phyloP scores from a whole-genome alignment of 2,888 invertebrate genomes.

The Daptonema setosum region DNA sequence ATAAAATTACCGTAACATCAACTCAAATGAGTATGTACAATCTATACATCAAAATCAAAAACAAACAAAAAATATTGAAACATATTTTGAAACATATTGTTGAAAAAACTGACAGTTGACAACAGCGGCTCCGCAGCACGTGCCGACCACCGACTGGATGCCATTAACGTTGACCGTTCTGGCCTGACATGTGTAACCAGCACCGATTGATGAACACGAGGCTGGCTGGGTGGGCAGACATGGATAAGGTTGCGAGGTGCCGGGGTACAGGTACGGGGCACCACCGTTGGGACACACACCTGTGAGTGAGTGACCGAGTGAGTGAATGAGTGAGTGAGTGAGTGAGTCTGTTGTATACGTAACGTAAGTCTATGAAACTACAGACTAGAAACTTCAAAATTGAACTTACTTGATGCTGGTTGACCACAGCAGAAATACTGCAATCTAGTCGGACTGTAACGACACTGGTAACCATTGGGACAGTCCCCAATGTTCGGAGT shows the following conservation, averaged over 20 bases:
- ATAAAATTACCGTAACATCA: too few species aligned
- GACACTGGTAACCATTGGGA: neutral
- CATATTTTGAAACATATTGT: too few species aligned
- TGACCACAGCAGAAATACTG: slow-evolving; percentile 2
- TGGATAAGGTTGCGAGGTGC: neutral
- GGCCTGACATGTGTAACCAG: neutral
- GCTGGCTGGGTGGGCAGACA: neutral
- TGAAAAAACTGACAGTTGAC: neutral
- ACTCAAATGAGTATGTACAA: too few species aligned
- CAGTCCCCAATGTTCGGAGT: neutral
- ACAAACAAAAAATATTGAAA: too few species aligned
- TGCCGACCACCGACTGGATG: neutral
- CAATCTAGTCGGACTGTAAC: neutral
- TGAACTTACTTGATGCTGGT: neutral
- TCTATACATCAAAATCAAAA: too few species aligned
- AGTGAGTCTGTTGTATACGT: neutral
- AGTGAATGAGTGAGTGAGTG: too few species aligned
- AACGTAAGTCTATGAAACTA: neutral
- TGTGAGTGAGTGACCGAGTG: too few species aligned
- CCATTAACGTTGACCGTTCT: neutral
- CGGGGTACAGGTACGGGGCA: neutral
- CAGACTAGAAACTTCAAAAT: neutral
- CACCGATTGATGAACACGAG: neutral
- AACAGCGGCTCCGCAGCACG: neutral
- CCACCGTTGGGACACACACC: neutral